phyloP scores from a whole-genome alignment of 2,113 vertebrate species.

The Orientallactaga bullata region DNA sequence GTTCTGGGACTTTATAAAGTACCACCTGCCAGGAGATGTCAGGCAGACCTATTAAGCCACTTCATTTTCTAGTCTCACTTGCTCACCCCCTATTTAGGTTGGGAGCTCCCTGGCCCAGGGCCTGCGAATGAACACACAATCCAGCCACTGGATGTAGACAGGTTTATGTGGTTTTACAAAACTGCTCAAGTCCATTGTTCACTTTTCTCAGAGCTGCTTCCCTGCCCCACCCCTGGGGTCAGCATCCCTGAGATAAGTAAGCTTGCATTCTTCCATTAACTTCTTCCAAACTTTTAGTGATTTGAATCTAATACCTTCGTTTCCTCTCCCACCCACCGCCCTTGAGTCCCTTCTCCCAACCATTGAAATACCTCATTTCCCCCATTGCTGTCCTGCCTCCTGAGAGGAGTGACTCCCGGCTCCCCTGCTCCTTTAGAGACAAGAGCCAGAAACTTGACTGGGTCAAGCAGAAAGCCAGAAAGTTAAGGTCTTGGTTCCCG shows the following conservation, averaged over 20 bases:
- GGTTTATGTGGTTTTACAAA: conserved; percentile 63
- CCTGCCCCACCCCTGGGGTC: conserved; percentile 46
- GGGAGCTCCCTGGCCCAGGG: conserved; percentile 12
- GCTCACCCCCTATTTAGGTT: neutral
- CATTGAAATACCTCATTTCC: conserved; percentile 55
- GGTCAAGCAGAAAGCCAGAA: conserved; percentile 37
- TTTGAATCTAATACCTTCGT: neutral
- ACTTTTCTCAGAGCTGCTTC: conserved; percentile 70
- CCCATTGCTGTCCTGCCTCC: neutral
- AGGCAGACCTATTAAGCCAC: neutral
- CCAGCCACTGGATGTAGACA: conserved; percentile 58
- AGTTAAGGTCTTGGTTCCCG: conserved; percentile 41
- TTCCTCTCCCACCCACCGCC: neutral
- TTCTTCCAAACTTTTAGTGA: neutral
- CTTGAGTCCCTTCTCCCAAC: conserved; percentile 31
- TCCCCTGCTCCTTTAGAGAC: conserved; percentile 28
- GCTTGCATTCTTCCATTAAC: neutral
- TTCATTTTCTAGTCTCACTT: conserved; percentile 53
- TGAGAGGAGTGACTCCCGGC: neutral
- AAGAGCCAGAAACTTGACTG: conserved; percentile 11
- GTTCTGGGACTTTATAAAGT: neutral
- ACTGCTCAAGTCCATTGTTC: conserved; percentile 39
- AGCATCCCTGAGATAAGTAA: conserved; percentile 63
- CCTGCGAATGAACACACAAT: conserved; percentile 68
- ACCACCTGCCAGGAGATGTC: neutral